Base-by-base conservation (phyloP, 2,113 vertebrate species). In the Pterophyllum scalare region DNA sequence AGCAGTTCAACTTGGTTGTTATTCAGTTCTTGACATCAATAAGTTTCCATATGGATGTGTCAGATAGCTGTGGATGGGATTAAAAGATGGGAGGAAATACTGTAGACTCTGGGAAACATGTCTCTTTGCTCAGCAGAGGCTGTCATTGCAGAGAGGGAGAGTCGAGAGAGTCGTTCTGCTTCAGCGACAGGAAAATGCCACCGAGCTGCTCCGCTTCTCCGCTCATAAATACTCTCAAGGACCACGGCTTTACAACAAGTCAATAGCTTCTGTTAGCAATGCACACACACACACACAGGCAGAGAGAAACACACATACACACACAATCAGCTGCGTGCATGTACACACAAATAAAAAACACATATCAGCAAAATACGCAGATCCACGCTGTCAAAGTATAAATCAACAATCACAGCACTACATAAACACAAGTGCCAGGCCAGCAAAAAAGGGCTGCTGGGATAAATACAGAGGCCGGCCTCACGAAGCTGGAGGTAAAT, bases 351-450 rank as follows among this genome's bases (percentile, higher is more conserved):
- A 91, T 61, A 82, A 86, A 92, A 94, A 85, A 70, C 67, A 85
- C 90, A 91, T 89, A 91, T 95, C 93, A 96, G 95, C 95, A 95
- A 89, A 95, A 96, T 94, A 93, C 91, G 85, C 94, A 95, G 94
- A 96, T 94, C 94, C 83, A 84, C 78, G 87, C 93, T 95, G 95
- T 95, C 95, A 95, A 94, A 94, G 91, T 93, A 92, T 95, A 95
- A 96, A 95, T 96, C 95, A 95, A 92, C 93, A 94, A 93, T 94
- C 90, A 92, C 77, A 79, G 92, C 88, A 88, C 89, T 86, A 94
- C 94, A 95, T 93, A 94, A 95, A 95, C 92, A 89, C 90, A 92
- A 95, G 86, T 94, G 94, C 94, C 91, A 94, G 93, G 86, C 90
- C 94, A 95, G 94, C 95, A 95, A 90, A 95, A 38, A 95, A 90